Percentiles rank a stretch among this genome's conserved stretches.
Conservation (phyloP, 2,797 vertebrate genomes). For the Aythya fuligula region DNA sequence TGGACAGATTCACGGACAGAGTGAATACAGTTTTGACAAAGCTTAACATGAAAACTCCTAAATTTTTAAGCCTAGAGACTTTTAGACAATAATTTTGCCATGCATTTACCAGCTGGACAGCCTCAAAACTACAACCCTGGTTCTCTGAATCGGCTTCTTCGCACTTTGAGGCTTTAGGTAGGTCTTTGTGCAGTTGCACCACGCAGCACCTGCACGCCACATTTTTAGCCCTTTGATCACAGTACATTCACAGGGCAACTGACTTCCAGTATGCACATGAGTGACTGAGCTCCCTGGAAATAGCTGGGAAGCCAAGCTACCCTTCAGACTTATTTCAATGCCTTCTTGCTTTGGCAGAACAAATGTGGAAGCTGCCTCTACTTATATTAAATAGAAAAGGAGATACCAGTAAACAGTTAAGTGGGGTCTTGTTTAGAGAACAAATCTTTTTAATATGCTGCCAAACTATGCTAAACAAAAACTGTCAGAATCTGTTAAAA, state of each 20-base stretch:
- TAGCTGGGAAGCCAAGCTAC: background rate
- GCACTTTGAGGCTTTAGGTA: background rate
- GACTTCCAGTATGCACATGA: background rate
- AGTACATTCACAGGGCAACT: background rate
- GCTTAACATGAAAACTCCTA: background rate
- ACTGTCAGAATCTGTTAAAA: background rate
- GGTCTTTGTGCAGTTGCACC: background rate
- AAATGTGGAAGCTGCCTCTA: background rate
- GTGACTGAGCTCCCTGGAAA: background rate
- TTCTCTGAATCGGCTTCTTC: background rate
- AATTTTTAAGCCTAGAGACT: conserved; percentile 61
- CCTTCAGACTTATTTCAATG: background rate
- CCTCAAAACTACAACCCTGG: background rate
- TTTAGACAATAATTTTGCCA: conserved; percentile 68
- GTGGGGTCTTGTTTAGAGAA: conserved; percentile 1
- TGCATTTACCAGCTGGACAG: conserved; percentile 52
- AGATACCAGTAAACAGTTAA: conserved; percentile 10
- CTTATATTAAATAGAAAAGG: background rate
- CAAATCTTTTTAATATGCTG: background rate
- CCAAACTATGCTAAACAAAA: background rate
- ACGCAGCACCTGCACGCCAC: background rate
- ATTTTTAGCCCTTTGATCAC: conserved; percentile 43
- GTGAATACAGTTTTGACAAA: background rate
- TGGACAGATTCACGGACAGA: background rate
- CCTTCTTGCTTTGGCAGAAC: background rate